phyloP scores from a whole-genome alignment of 1,140 invertebrate species.

The Pseudomyrmex sp. region DNA sequence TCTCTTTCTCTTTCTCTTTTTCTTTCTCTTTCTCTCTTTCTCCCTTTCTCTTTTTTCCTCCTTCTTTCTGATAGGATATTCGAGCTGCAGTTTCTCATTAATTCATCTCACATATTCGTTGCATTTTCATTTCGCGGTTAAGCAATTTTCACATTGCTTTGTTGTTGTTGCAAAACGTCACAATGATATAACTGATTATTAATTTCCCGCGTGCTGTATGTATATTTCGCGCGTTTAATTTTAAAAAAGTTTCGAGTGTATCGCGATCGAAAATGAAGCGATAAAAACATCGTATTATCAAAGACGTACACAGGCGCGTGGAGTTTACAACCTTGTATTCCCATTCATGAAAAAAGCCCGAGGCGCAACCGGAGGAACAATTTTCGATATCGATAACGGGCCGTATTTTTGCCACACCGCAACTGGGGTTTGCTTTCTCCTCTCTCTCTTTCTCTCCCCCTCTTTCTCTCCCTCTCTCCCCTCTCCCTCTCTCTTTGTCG shows the following conservation, averaged over 20 bases:
- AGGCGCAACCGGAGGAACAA: conserved; percentile 38
- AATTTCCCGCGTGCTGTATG: background rate
- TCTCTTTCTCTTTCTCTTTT: too few species aligned
- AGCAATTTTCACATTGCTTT: too few species aligned
- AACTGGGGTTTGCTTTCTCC: conserved; percentile 24
- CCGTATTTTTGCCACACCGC: conserved; percentile 22
- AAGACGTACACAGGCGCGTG: conserved; percentile 2
- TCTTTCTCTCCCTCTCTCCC: background rate
- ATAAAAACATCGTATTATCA: conserved; percentile 30
- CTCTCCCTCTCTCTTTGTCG: conserved; percentile 50
- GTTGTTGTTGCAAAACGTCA: background rate
- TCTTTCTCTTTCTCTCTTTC: too few species aligned
- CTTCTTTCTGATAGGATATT: too few species aligned
- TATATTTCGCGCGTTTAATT: too few species aligned
- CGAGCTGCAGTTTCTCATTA: too few species aligned
- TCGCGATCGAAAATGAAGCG: conserved; percentile 15
- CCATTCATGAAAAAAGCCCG: conserved; percentile 41
- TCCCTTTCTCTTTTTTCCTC: too few species aligned
- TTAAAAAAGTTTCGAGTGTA: background rate
- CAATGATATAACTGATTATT: background rate
- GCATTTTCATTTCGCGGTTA: too few species aligned
- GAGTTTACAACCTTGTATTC: conserved; percentile 37
- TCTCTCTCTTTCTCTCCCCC: too few species aligned
- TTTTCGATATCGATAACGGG: conserved; percentile 58
- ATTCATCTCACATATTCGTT: too few species aligned